phyloP scores from a whole-genome alignment of 2,113 vertebrate species.

The Marmota flaviventris region DNA sequence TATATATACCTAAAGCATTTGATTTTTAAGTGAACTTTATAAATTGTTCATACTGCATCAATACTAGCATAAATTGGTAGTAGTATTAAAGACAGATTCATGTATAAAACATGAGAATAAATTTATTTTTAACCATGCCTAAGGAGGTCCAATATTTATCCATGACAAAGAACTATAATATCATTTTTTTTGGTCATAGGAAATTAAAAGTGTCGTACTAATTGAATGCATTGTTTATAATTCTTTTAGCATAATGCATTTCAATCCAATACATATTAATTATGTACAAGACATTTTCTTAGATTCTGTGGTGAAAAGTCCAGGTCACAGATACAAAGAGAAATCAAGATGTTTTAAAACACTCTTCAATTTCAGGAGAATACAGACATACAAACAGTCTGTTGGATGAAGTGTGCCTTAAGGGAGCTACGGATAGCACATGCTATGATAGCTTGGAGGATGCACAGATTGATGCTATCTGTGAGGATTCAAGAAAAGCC shows the following conservation, averaged over 20 bases:
- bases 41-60: background rate
- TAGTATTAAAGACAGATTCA: background rate
- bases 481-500: background rate
- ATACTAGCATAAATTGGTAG: background rate
- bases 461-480: background rate
- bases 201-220: constrained; percentile 22
- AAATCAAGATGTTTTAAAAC: background rate
- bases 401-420: background rate
- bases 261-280: background rate
- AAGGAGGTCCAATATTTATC: background rate
- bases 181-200: background rate
- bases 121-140: background rate
- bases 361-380: background rate
- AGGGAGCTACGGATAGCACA: background rate
- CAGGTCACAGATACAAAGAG: background rate
- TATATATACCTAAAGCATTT: background rate
- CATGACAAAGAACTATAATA: background rate
- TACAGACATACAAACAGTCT: background rate
- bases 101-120: background rate
- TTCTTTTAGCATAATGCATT: background rate
- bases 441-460: background rate
- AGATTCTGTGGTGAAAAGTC: background rate
- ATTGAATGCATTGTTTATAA: background rate
- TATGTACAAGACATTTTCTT: background rate
- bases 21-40: constrained; percentile 26